Base-by-base conservation (phyloP, 2,113 vertebrate species). In the Benitochromis conjunctus region DNA sequence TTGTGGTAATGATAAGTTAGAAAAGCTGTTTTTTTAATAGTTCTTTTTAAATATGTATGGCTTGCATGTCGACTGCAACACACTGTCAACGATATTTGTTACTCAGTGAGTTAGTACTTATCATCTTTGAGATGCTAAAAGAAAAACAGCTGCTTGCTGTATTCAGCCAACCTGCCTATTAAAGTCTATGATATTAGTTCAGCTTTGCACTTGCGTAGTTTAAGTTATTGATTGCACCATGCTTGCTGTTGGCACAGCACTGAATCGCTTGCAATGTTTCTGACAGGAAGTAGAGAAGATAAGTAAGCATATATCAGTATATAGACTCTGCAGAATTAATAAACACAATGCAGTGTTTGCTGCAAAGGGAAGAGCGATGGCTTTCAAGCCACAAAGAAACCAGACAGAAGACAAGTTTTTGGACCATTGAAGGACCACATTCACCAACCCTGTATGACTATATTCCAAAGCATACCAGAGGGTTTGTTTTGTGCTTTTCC, bases 171-270 rank as follows among this genome's bases (percentile, higher is more conserved):
- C 53, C 82, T 83, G 74, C 58, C 58, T 60, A 55, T 88, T 79
- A 53, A 69, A 86, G 54, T 56, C 78, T 71, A 83, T 24, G 36
- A 16, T 77, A 56, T 54, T 18, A 74, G 8, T 38, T 41, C 24
- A 74, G 69, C 43, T 82, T 56, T 87, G 58, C 83, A 87, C 82
- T 85, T 1, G 11, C 38, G 9, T 38, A 85, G 56, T 2, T 46
- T n/a, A 66, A 82, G 48, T 58, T 74, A 18, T 48, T 77, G 21
- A 41, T 74, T 24, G 56, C 71, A 80, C 89, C 48, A 58, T 64
- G 89, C 91, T 89, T 92, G 87, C 82, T 86, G 64, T 86, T 89
- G 57, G 24, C 82, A 89, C 80, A 82, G 41, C 74, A 78, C 53
- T 80, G 51, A 83, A 74, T n/a, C 77, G 84, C 77, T 80, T 89